These are phyloP conservation scores for Centropristis striata DNA, from an alignment of 2,113 vertebrate genomes.

Conservation along the genomic window DNA sequence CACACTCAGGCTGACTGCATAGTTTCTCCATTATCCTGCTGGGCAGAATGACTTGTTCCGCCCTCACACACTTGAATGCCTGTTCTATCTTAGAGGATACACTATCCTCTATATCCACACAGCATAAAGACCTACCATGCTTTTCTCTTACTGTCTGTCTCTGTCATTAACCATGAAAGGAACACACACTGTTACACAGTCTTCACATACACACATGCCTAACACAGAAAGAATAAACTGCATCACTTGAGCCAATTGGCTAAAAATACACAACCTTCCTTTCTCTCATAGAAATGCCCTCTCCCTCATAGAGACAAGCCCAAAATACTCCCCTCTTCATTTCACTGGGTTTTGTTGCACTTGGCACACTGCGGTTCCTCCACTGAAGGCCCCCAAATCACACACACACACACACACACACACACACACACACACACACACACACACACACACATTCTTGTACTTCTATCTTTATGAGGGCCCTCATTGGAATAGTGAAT, in stretches of 20 bases:
- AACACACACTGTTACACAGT: slow-evolving; percentile 14
- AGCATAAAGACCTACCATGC: slow-evolving; percentile 7
- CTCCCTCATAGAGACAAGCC: slow-evolving; percentile 24
- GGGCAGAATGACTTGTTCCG: slow-evolving; percentile 40
- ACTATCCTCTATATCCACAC: slow-evolving; percentile 7
- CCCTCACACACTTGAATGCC: slow-evolving; percentile 5
- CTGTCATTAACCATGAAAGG: slow-evolving; percentile 26
- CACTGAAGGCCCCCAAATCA: background rate
- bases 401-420: no score
- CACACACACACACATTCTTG: no score
- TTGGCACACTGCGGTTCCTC: background rate
- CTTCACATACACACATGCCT: background rate
- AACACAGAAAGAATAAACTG: slow-evolving; percentile 27
- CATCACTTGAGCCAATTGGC: slow-evolving; percentile 34
- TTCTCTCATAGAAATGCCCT: slow-evolving; percentile 33
- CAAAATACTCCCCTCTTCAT: slow-evolving; percentile 36
- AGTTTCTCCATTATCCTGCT: slow-evolving; percentile 46
- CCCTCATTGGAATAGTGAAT: no score
- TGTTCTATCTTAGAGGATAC: slow-evolving; percentile 16
- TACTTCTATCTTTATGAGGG: no score
- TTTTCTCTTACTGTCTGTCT: slow-evolving; percentile 8
- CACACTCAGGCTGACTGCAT: slow-evolving; percentile 18
- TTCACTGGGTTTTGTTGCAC: slow-evolving; percentile 4
- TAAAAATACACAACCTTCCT: slow-evolving; percentile 62
- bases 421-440: no score